phyloP scores from a whole-genome alignment of 2,113 vertebrate species.

The Phocoena phocoena region DNA sequence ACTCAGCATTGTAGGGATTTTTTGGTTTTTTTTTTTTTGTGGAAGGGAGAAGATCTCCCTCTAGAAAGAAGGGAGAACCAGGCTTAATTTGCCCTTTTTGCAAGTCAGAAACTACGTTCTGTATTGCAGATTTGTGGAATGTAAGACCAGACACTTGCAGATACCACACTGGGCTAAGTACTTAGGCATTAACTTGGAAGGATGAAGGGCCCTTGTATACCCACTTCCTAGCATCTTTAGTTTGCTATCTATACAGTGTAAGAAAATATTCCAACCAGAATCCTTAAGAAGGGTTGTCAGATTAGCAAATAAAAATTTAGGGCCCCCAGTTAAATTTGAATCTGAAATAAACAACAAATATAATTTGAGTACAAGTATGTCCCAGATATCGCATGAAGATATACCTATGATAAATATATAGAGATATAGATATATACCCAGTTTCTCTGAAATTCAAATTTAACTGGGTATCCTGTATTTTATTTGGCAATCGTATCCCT shows the following conservation, averaged over 20 bases:
- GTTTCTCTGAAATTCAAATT: slow-evolving; percentile 19
- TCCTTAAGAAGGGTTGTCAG: background rate
- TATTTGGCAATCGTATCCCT: background rate
- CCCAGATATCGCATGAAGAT: background rate
- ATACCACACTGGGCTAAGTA: background rate
- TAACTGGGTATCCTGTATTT: slow-evolving; percentile 19
- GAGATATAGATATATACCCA: background rate
- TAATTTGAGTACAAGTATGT: background rate
- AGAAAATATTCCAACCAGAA: background rate
- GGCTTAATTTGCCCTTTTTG: background rate
- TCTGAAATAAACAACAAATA: background rate
- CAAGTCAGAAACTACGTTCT: background rate
- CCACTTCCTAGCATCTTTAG: background rate
- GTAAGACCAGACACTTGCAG: background rate
- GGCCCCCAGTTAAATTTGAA: background rate
- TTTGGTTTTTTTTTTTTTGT: background rate
- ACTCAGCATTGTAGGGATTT: background rate
- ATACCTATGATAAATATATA: background rate
- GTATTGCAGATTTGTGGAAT: background rate
- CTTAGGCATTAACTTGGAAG: background rate
- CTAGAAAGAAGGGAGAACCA: background rate
- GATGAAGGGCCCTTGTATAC: background rate
- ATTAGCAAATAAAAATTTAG: slow-evolving; percentile 20
- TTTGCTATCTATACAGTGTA: background rate
- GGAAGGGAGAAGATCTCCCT: background rate